Conservation (phyloP, 2,113 vertebrate species). For the Salvelinus fontinalis region DNA sequence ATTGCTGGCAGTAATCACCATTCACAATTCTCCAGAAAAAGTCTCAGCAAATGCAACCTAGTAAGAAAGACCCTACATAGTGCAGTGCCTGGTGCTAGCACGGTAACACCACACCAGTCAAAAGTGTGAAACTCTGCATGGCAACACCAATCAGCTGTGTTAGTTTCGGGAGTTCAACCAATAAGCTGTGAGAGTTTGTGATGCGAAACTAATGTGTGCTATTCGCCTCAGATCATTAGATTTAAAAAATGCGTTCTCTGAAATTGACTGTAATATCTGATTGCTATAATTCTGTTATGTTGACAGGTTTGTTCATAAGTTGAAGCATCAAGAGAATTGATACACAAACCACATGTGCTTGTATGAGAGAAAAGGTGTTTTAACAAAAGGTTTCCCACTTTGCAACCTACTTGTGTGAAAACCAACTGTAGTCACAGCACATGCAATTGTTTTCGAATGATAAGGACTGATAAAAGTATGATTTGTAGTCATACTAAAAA, state of each 20-base stretch:
- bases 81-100: slow-evolving; percentile 2
- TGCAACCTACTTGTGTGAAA: neutral
- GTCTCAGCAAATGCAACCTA: neutral
- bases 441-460: no score
- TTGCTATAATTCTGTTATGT: neutral
- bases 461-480: neutral
- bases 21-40: neutral
- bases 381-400: neutral
- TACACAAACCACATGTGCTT: neutral
- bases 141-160: slow-evolving; percentile 23
- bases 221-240: neutral
- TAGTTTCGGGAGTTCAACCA: neutral
- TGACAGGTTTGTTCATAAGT: neutral
- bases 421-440: no score
- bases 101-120: slow-evolving; percentile 20
- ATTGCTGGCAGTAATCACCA: neutral
- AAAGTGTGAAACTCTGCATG: slow-evolving; percentile 24
- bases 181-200: neutral
- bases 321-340: neutral
- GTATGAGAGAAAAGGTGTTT: neutral
- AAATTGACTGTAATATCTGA: no score
- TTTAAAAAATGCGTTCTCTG: neutral
- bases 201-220: neutral
- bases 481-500: neutral
- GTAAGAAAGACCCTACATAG: neutral